Conservation (phyloP, 1,140 invertebrate species). For the Hesperophylax magnus region DNA sequence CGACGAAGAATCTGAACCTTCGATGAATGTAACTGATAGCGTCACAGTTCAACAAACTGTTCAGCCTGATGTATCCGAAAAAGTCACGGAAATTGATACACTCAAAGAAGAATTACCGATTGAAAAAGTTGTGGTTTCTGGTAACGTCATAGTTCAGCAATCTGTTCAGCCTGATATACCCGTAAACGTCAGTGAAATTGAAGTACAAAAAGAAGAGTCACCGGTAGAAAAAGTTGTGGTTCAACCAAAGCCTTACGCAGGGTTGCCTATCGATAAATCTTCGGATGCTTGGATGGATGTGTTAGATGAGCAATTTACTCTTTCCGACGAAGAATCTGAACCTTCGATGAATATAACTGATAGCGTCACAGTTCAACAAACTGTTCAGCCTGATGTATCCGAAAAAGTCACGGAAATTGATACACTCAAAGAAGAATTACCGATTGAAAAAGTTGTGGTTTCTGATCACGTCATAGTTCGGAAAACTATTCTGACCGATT, state of each 20-base stretch:
- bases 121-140: no score
- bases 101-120: background rate
- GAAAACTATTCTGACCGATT: no score
- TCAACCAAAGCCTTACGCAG: conserved; percentile 53
- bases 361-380: no score
- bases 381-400: no score
- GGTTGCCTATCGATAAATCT: conserved; percentile 67
- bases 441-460: no score
- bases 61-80: background rate
- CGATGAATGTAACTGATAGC: no score
- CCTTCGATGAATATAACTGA: no score
- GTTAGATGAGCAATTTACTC: conserved; percentile 70
- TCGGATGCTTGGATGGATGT: conserved; percentile 70
- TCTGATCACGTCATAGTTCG: no score
- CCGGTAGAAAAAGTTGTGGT: background rate
- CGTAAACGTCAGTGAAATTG: background rate
- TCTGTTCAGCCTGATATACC: background rate
- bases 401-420: no score
- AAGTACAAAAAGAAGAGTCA: no score
- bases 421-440: no score
- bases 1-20: conserved; percentile 58
- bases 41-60: background rate
- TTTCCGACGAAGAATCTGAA: conserved; percentile 61
- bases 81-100: background rate
- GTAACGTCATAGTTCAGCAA: background rate